These are phyloP conservation scores for Thamnaconus septentrionalis DNA, from an alignment of 2,113 vertebrate genomes.

Conservation along the genomic window DNA sequence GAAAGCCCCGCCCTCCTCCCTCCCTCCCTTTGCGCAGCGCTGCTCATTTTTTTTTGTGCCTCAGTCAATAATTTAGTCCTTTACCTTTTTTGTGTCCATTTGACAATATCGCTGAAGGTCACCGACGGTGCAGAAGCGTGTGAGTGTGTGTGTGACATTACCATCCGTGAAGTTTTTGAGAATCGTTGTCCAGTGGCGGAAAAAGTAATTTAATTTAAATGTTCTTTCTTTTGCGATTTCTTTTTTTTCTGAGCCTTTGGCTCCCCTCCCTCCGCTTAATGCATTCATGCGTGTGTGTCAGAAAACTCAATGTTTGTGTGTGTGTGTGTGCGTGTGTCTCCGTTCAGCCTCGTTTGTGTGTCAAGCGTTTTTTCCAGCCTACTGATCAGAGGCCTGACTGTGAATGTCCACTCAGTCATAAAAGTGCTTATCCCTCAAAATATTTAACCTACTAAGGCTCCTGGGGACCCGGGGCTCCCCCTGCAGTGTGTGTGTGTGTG, in stretches of 20 bases:
- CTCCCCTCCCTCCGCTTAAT: too few species aligned
- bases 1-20: slow-evolving; percentile 34
- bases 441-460: slow-evolving; percentile 39
- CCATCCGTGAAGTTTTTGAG: too few species aligned
- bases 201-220: too few species aligned
- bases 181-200: too few species aligned
- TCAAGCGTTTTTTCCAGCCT: slow-evolving; percentile 48
- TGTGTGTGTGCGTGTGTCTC: slow-evolving; percentile 7
- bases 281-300: neutral
- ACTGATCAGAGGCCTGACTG: slow-evolving; percentile 45
- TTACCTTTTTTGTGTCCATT: too few species aligned
- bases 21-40: slow-evolving; percentile 2
- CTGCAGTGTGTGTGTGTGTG: neutral
- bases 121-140: too few species aligned
- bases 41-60: slow-evolving; percentile 12
- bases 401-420: slow-evolving; percentile 38
- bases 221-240: too few species aligned
- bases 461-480: slow-evolving; percentile 5
- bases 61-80: slow-evolving; percentile 12
- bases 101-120: too few species aligned
- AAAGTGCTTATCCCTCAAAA: slow-evolving; percentile 53
- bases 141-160: too few species aligned
- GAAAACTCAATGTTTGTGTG: neutral
- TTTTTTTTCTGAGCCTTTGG: too few species aligned
- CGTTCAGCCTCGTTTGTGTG: slow-evolving; percentile 24